Percentiles rank a stretch among this genome's conserved stretches.
Evolutionary conservation across 2,888 invertebrate species (phyloP).

Genomic region (Sinotaia quadrata): DNA sequence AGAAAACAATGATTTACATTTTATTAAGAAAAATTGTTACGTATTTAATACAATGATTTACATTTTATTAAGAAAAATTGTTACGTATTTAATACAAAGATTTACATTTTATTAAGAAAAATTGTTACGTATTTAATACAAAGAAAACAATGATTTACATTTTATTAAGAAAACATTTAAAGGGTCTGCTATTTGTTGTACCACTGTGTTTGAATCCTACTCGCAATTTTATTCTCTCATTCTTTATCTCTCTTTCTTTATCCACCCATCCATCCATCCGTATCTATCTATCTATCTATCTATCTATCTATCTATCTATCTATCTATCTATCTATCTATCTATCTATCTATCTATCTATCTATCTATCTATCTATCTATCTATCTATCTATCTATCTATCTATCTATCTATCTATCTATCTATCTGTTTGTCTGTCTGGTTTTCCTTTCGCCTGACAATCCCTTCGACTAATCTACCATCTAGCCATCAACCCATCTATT

Average conservation of each 20-base stretch:
- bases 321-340: neutral
- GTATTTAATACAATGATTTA: neutral
- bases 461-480: too few species aligned
- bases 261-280: constrained; percentile 12
- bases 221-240: neutral
- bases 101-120: too few species aligned
- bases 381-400: neutral
- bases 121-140: neutral
- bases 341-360: neutral
- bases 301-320: constrained; percentile 22
- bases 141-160: neutral
- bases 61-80: too few species aligned
- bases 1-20: neutral
- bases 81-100: neutral
- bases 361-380: neutral
- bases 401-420: constrained; percentile 9
- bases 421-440: constrained; percentile 1
- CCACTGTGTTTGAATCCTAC: neutral
- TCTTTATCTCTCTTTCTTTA: constrained; percentile 11
- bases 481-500: too few species aligned
- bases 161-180: too few species aligned
- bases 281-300: constrained; percentile 11
- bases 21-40: neutral
- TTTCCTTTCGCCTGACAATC: neutral
- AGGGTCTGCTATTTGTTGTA: neutral